phyloP scores from a whole-genome alignment of 2,888 invertebrate species.

The Pasiphila rectangulata region DNA sequence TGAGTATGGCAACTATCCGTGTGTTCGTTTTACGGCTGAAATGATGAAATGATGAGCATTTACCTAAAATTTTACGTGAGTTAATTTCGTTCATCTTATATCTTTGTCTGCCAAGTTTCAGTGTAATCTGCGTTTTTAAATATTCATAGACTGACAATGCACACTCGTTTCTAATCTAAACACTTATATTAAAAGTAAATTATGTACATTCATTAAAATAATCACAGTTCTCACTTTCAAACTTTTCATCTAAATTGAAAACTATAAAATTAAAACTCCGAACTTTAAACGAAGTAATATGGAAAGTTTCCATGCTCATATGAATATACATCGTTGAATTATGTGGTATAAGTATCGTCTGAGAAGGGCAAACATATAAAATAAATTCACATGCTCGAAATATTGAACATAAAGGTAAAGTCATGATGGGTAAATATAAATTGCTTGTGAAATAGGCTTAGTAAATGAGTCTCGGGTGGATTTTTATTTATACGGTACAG shows the following conservation, averaged over 20 bases:
- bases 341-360: constrained; percentile 8
- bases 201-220: constrained; percentile 4
- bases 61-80: too few relatives aligned
- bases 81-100: too few relatives aligned
- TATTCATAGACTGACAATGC: constrained; percentile 1
- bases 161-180: constrained; percentile 3
- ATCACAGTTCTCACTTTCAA: constrained; percentile 9
- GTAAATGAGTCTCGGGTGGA: constrained; percentile 11
- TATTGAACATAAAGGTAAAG: constrained; percentile 15
- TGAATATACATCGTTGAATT: constrained; percentile 13
- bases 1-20: too few relatives aligned
- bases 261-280: constrained; percentile 14
- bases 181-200: background rate
- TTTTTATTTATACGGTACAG: constrained; percentile 7
- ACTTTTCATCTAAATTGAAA: constrained; percentile 13
- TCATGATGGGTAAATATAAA: constrained; percentile 10
- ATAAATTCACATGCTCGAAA: constrained; percentile 1
- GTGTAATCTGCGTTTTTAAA: background rate
- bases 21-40: too few relatives aligned
- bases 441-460: constrained; percentile 13
- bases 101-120: background rate
- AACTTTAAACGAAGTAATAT: constrained; percentile 6
- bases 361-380: constrained; percentile 9
- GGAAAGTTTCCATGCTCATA: constrained; percentile 15
- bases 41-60: too few relatives aligned